Conservation (phyloP, 2,797 vertebrate genomes). For the Meriones psammophilus region DNA sequence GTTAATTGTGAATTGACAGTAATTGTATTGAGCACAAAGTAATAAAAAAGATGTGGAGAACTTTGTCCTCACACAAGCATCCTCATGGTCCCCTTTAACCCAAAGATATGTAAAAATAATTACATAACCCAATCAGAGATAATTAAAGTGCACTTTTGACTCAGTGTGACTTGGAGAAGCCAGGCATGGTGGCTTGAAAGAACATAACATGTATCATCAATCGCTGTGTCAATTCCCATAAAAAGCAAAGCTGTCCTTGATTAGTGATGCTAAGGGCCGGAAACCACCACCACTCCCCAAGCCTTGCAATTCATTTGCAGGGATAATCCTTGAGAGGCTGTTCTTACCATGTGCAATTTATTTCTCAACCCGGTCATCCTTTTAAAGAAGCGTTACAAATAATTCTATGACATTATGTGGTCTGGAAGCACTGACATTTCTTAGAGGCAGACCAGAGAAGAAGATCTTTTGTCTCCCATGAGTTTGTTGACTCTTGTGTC, state of each 20-base stretch:
- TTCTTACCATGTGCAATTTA: constrained; percentile 73
- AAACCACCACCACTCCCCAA: constrained; percentile 71
- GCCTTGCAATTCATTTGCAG: constrained; percentile 53
- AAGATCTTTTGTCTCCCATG: constrained; percentile 69
- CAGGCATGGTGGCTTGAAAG: constrained; percentile 21
- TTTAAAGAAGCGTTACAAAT: constrained; percentile 79
- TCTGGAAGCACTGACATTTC: constrained; percentile 74
- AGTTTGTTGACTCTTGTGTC: constrained; percentile 58
- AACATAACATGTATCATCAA: constrained; percentile 37
- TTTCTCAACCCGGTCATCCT: constrained; percentile 79
- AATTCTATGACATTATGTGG: constrained; percentile 74
- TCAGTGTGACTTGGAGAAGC: constrained; percentile 69
- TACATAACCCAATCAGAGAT: constrained; percentile 61
- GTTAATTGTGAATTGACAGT: constrained; percentile 76
- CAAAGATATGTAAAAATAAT: constrained; percentile 56
- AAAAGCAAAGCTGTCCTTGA: constrained; percentile 74
- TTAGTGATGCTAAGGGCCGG: constrained; percentile 74
- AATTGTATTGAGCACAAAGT: constrained; percentile 69
- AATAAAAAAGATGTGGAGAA: constrained; percentile 58
- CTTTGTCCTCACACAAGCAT: neutral
- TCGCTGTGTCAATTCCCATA: constrained; percentile 62
- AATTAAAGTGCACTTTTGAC: constrained; percentile 64
- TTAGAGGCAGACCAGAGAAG: constrained; percentile 72
- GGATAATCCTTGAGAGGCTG: constrained; percentile 71
- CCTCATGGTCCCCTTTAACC: constrained; percentile 21